phyloP scores from a whole-genome alignment of 1,140 invertebrate species.

The Drosophila auraria region DNA sequence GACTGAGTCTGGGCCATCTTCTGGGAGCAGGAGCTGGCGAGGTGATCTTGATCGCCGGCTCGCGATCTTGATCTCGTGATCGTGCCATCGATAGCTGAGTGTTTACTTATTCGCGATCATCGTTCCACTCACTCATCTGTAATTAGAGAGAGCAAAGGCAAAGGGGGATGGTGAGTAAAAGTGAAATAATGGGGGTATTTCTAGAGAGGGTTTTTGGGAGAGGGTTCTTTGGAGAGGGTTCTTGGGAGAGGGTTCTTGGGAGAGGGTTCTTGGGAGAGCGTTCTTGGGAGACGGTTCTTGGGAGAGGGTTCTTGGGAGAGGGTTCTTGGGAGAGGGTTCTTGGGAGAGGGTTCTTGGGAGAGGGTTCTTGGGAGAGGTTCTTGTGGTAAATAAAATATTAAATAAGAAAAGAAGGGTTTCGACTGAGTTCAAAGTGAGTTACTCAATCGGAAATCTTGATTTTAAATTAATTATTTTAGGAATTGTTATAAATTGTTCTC shows the following conservation, averaged over 20 bases:
- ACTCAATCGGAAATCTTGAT: not conserved
- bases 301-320: too few relatives aligned
- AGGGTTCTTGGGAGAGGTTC: too few relatives aligned
- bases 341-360: too few relatives aligned
- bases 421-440: not conserved
- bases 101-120: constrained; percentile 56
- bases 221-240: not conserved
- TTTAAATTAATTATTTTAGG: not conserved
- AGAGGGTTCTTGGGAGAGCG: too few relatives aligned
- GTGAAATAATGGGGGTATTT: not conserved
- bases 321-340: too few relatives aligned
- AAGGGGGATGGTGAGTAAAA: constrained; percentile 1
- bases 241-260: too few relatives aligned
- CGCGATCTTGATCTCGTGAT: constrained; percentile 21
- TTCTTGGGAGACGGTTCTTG: too few relatives aligned
- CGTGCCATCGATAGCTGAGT: constrained; percentile 24
- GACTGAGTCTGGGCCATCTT: constrained; percentile 25
- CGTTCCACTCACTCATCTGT: constrained; percentile 73
- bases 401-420: not conserved
- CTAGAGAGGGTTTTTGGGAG: not conserved
- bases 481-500: too few relatives aligned
- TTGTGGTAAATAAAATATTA: too few relatives aligned
- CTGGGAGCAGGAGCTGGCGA: constrained; percentile 2
- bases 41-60: not conserved
- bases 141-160: constrained; percentile 28